Base-by-base conservation (phyloP, 2,113 vertebrate genomes). In the Coryphaenoides rupestris region DNA sequence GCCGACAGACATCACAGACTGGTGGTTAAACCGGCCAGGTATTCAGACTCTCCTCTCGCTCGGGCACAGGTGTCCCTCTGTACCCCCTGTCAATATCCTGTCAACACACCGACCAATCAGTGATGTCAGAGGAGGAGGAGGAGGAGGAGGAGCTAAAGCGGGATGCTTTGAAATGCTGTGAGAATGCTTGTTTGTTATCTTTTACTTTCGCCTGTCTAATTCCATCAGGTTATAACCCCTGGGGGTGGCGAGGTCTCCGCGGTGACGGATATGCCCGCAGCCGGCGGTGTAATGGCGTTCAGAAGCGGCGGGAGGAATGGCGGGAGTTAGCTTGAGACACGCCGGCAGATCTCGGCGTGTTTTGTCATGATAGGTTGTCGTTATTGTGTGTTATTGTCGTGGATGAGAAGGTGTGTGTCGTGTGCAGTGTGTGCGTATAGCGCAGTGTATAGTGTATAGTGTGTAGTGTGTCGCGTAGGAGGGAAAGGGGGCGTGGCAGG, bases 31-130 rank as follows among this genome's bases (percentile, higher is more conserved):
- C 66, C 21, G 28, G 19, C 60, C 58, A 63, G 33, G 33, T 40
- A 9, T 40, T 40, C 33, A 40, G 33, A 6, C 13, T 40, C 73
- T 63, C 55, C 26, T n/a, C n/a, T n/a, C n/a, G n/a, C n/a, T n/a
- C n/a, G n/a, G n/a, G 72, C 65, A 28, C 84, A 86, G 81, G 78
- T 85, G 80, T 83, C 66, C 33, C 68, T 60, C 56, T 3, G 58
- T 63, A 61, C 60, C 33, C 33, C 33, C 33, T 40, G 33, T 40
- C 33, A 40, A 40, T 40, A 40, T 40, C 84, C 84, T 81, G 73
- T 87, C 81, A 81, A 55, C 79, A 57, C 19, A n/a, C 40, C 47
- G 58, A 77, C 81, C 65, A 70, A 79, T 84, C 72, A 68, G 54
- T 0, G 14, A 73, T 68, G 21, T 50, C 47, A 50, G 15, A 58